Conservation (phyloP, 2,888 invertebrate species). For the Elegia similella region DNA sequence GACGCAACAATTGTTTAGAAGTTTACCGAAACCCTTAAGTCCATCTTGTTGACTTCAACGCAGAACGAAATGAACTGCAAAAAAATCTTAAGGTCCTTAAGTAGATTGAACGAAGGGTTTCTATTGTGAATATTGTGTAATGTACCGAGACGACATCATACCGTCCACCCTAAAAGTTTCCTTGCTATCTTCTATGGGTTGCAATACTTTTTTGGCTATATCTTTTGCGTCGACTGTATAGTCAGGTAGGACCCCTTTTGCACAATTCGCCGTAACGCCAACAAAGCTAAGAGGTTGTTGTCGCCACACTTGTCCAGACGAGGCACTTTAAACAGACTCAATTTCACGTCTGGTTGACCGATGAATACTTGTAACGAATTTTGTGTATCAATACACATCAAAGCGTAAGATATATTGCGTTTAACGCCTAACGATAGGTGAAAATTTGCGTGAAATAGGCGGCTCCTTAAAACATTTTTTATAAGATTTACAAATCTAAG, state of each 20-base stretch:
- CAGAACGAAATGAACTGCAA: conserved; percentile 60
- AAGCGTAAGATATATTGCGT: conserved; percentile 51
- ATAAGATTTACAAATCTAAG: neutral
- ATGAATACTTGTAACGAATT: conserved; percentile 72
- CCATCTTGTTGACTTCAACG: conserved; percentile 76
- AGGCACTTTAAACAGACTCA: conserved; percentile 63
- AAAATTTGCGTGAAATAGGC: conserved; percentile 66
- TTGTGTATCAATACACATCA: conserved; percentile 59
- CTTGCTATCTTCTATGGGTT: conserved; percentile 26
- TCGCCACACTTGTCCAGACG: conserved; percentile 69
- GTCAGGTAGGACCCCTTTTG: conserved; percentile 79
- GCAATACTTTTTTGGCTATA: conserved; percentile 29
- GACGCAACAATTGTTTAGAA: conserved; percentile 80
- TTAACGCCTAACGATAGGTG: conserved; percentile 32
- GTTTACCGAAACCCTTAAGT: conserved; percentile 71
- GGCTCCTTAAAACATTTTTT: conserved; percentile 24
- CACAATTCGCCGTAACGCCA: conserved; percentile 72
- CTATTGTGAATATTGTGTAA: conserved; percentile 79
- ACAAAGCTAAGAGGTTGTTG: conserved; percentile 59
- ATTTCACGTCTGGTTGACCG: conserved; percentile 72
- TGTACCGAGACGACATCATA: conserved; percentile 70
- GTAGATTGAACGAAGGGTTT: conserved; percentile 64
- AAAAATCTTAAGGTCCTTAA: conserved; percentile 70
- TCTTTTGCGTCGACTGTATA: conserved; percentile 43
- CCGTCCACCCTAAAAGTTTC: conserved; percentile 50